A percentile compares a stretch with the other conserved stretches of the same genome.
Evolutionary conservation across 1,140 invertebrate species (phyloP).

Genomic region (Periplaneta americana): DNA sequence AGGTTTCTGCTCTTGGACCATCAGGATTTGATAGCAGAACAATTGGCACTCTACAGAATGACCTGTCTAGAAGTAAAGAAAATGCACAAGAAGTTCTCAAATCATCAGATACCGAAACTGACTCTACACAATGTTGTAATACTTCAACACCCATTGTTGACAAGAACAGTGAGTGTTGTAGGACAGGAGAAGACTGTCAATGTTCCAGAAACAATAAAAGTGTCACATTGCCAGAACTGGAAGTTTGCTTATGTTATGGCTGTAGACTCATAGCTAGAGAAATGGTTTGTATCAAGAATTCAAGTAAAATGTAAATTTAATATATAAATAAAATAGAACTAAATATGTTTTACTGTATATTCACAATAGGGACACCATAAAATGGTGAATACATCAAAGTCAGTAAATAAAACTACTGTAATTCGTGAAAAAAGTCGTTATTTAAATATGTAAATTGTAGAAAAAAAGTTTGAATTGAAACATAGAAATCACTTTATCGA

Average conservation of each 20-base stretch:
- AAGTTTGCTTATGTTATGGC: conserved; percentile 33
- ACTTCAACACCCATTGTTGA: background rate
- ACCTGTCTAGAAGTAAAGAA: background rate
- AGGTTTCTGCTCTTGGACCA: conserved; percentile 32
- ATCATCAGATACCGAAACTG: background rate
- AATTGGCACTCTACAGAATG: conserved; percentile 16
- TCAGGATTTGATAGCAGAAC: conserved; percentile 7
- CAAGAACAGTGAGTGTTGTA: background rate
- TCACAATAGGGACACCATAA: background rate
- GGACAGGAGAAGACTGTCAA: background rate
- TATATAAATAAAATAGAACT: background rate
- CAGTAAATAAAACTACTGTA: too few relatives aligned
- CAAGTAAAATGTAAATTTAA: background rate
- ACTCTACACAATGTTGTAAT: background rate
- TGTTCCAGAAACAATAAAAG: background rate
- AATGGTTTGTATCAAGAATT: conserved; percentile 21
- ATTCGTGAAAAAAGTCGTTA: too few relatives aligned
- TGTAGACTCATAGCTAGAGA: conserved; percentile 33
- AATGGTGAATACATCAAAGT: background rate
- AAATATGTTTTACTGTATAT: background rate
- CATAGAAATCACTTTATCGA: too few relatives aligned
- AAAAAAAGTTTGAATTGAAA: too few relatives aligned
- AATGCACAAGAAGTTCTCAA: background rate
- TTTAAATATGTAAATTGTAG: background rate
- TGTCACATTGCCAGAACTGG: background rate